A percentile compares a stretch with the other conserved stretches of the same genome.
Conservation (phyloP, 2,797 vertebrate species). For the Scomberomorus guttatus region DNA sequence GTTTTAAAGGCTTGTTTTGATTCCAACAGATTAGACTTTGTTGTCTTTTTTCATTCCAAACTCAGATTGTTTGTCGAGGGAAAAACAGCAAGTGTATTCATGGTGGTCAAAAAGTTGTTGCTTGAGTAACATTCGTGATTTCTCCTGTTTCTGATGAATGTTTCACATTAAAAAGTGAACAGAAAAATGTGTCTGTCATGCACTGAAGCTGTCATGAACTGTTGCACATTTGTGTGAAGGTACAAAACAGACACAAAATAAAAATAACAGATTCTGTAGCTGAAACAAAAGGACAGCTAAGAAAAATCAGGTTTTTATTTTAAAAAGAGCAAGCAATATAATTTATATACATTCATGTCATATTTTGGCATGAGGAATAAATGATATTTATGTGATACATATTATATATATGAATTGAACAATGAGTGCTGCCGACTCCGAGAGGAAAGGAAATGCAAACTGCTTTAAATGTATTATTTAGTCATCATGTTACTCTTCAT, state of each 20-base stretch:
- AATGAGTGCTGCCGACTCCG: no score
- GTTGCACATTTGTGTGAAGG: no score
- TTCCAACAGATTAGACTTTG: constrained; percentile 64
- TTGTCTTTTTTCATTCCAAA: constrained; percentile 54
- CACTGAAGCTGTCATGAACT: neutral
- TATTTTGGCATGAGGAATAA: no score
- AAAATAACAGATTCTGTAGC: neutral
- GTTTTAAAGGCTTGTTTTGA: constrained; percentile 73
- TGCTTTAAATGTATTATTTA: no score
- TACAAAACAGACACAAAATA: neutral
- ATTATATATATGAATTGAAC: no score
- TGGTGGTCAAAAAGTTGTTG: neutral
- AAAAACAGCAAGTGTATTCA: constrained; percentile 10
- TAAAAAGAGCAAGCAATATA: no score
- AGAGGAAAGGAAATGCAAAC: no score
- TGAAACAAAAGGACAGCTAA: neutral
- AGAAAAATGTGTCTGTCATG: neutral
- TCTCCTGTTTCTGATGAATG: neutral
- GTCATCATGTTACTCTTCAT: no score
- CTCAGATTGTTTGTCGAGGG: constrained; percentile 44
- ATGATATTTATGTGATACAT: no score
- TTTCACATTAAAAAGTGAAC: neutral
- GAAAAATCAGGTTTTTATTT: no score
- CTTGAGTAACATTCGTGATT: neutral
- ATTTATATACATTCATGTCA: no score